phyloP scores from a whole-genome alignment of 1,140 invertebrate species.

The Procambarus clarkii region DNA sequence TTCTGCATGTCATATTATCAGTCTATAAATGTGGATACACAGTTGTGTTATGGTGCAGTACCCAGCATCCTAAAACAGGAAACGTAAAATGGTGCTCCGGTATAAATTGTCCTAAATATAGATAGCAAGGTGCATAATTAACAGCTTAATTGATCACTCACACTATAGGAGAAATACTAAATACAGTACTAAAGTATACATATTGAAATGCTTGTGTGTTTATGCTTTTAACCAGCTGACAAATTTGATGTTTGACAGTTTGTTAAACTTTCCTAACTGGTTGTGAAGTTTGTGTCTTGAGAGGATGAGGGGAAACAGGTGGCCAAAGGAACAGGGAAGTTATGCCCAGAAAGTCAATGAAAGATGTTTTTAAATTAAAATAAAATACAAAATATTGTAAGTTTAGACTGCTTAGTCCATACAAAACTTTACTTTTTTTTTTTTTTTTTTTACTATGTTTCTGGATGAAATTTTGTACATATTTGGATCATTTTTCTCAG shows the following conservation, averaged over 20 bases:
- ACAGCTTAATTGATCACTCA: slow-evolving; percentile 37
- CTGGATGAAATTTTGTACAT: neutral
- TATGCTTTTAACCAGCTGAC: neutral
- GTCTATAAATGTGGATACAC: neutral
- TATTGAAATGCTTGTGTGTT: neutral
- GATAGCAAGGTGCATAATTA: neutral
- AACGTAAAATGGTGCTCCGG: slow-evolving; percentile 37
- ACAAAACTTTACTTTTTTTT: neutral
- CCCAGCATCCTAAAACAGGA: neutral
- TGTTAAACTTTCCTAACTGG: slow-evolving; percentile 44
- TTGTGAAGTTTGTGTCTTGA: slow-evolving; percentile 52
- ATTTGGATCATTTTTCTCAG: neutral
- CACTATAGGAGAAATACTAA: slow-evolving; percentile 17
- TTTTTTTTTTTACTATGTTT: neutral
- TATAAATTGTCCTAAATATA: neutral
- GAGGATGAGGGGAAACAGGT: slow-evolving; percentile 27
- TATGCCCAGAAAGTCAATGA: neutral
- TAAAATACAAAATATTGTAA: neutral
- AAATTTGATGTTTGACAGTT: neutral
- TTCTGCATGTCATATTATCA: neutral
- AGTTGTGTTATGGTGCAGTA: slow-evolving; percentile 4
- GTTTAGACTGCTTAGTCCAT: neutral
- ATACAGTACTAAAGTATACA: neutral
- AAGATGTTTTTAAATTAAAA: neutral
- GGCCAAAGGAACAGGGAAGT: neutral